Evolutionary conservation across 2,797 vertebrate genomes (phyloP).

Genomic region (Myotis findleyi): DNA sequence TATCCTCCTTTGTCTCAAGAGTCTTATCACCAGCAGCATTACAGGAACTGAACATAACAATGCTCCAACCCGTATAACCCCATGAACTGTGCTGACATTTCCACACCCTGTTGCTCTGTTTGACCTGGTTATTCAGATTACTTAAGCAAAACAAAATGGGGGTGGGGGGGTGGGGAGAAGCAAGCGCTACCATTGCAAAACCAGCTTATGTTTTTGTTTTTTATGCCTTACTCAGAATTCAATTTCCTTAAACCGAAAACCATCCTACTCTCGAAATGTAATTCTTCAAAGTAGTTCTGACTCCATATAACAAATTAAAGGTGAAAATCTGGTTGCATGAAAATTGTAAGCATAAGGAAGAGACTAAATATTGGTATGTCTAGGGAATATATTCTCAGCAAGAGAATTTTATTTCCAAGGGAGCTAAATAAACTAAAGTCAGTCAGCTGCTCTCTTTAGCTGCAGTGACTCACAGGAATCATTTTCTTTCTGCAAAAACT

Average conservation of each 20-base stretch:
- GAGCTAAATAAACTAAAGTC: slow-evolving; percentile 64
- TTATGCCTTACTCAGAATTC: slow-evolving; percentile 33
- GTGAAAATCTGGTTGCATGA: slow-evolving; percentile 44
- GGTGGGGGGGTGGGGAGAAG: background rate
- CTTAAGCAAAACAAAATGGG: slow-evolving; percentile 65
- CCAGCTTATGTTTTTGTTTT: background rate
- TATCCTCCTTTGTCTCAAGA: slow-evolving; percentile 94
- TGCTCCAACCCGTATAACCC: slow-evolving; percentile 91
- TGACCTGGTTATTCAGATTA: slow-evolving; percentile 84
- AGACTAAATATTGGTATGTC: slow-evolving; percentile 17
- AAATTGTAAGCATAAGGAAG: slow-evolving; percentile 59
- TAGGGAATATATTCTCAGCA: slow-evolving; percentile 9
- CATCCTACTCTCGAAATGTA: background rate
- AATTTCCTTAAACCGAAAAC: slow-evolving; percentile 46
- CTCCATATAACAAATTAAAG: slow-evolving; percentile 39
- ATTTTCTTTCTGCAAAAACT: slow-evolving; percentile 70
- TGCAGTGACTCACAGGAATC: slow-evolving; percentile 68
- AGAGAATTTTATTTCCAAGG: slow-evolving; percentile 2
- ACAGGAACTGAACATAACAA: slow-evolving; percentile 97
- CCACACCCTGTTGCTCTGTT: slow-evolving; percentile 91
- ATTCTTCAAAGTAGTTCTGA: slow-evolving; percentile 35
- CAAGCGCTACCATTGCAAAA: slow-evolving; percentile 30
- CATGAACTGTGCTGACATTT: slow-evolving; percentile 93
- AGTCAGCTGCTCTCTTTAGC: slow-evolving; percentile 59
- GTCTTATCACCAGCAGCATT: slow-evolving; percentile 94